A percentile compares a stretch with the other conserved stretches of the same genome.
These are phyloP conservation scores for Pica pica DNA, from an alignment of 2,113 vertebrate genomes.

Conservation along the genomic window DNA sequence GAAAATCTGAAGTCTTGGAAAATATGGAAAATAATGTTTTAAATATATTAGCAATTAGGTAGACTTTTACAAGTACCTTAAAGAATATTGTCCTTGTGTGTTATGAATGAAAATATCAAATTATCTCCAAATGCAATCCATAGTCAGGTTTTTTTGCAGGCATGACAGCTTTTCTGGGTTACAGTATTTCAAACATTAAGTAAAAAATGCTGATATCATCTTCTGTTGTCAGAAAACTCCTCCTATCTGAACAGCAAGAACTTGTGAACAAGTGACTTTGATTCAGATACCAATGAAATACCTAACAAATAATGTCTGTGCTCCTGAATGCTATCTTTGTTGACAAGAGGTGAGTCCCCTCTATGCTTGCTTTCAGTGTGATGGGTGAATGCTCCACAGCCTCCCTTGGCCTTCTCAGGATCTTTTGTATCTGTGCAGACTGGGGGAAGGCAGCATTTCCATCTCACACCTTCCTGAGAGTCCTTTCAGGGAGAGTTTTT, in stretches of 20 bases:
- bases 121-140: neutral
- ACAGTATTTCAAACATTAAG: neutral
- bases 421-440: neutral
- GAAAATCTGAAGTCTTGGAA: neutral
- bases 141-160: neutral
- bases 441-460: neutral
- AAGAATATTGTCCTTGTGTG: neutral
- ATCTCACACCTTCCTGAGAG: neutral
- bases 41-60: neutral
- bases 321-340: neutral
- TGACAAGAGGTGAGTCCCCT: neutral
- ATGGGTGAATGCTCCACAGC: neutral
- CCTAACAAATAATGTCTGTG: neutral
- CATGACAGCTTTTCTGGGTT: neutral
- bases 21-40: neutral
- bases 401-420: neutral
- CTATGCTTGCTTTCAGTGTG: neutral
- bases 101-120: neutral
- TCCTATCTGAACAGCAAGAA: neutral
- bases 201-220: neutral
- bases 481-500: neutral
- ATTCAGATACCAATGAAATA: neutral
- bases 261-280: neutral
- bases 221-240: neutral
- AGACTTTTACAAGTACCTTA: neutral